Evolutionary conservation across 2,888 invertebrate species (phyloP).

Genomic region (Epistrophella euchroma): DNA sequence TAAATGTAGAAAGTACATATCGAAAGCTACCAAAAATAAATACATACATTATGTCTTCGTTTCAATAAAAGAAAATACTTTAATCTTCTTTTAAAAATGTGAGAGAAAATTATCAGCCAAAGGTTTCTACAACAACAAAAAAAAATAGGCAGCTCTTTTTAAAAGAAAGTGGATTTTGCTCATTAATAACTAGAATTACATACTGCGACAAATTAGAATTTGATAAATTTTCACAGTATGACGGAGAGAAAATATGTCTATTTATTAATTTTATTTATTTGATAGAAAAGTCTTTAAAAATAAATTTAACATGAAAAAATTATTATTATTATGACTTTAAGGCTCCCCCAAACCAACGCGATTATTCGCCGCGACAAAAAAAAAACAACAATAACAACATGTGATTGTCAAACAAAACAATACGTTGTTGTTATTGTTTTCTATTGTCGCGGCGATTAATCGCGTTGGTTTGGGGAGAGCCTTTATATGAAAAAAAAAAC

Average conservation of each 20-base stretch:
- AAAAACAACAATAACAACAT: no score
- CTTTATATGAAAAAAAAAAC: no score
- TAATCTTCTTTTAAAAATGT: conserved; percentile 26
- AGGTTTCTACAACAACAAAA: background rate
- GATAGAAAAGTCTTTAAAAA: background rate
- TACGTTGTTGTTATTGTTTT: no score
- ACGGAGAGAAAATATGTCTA: background rate
- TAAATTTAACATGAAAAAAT: background rate
- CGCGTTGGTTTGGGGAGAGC: no score
- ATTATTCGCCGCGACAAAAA: no score
- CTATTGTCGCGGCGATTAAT: no score
- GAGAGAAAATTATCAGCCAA: conserved; percentile 5
- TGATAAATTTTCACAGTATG: background rate
- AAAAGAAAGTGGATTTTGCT: background rate
- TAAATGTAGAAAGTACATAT: conserved; percentile 26
- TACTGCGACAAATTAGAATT: background rate
- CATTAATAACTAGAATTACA: background rate
- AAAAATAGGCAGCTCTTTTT: background rate
- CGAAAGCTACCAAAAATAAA: conserved; percentile 20
- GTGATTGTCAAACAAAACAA: no score
- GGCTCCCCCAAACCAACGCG: no score
- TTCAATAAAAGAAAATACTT: conserved; percentile 26
- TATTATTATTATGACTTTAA: no score
- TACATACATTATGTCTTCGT: background rate
- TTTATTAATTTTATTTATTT: background rate